A percentile compares a stretch with the other conserved stretches of the same genome.
These are phyloP conservation scores for Oryzias celebensis DNA, from an alignment of 2,113 vertebrate genomes.

Conservation along the genomic window DNA sequence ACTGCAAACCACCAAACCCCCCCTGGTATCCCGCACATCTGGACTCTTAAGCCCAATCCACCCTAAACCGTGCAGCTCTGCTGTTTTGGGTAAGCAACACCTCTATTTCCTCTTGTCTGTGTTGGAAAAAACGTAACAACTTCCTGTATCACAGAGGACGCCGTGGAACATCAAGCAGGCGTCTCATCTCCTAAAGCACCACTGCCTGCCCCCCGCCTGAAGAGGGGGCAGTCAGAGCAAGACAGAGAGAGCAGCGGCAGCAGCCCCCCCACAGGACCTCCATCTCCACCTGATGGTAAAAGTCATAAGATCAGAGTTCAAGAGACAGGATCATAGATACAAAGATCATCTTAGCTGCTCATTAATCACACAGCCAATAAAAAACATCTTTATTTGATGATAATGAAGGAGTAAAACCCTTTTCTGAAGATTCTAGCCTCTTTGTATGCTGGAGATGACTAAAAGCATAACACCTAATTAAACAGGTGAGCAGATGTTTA, in stretches of 20 bases:
- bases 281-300: constrained; percentile 26
- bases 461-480: constrained; percentile 4
- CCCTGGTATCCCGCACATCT: constrained; percentile 64
- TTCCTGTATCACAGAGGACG: constrained; percentile 72
- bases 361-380: neutral
- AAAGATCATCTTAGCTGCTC: neutral
- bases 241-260: constrained; percentile 73
- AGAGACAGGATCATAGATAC: rapidly evolving
- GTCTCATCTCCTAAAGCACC: constrained; percentile 75
- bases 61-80: constrained; percentile 32
- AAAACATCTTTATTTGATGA: too few species aligned
- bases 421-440: neutral
- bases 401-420: neutral
- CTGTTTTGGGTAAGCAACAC: constrained; percentile 59
- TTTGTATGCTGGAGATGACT: neutral
- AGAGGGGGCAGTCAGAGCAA: constrained; percentile 82
- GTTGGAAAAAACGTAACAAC: neutral
- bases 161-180: constrained; percentile 73
- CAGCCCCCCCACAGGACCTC: constrained; percentile 2
- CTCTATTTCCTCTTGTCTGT: neutral
- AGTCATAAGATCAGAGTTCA: neutral
- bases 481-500: constrained; percentile 34
- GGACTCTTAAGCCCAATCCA: constrained; percentile 77
- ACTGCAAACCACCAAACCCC: constrained; percentile 75
- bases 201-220: constrained; percentile 82